These are phyloP conservation scores for Hemaris fuciformis DNA, from an alignment of 2,888 invertebrate genomes.

Conservation along the genomic window DNA sequence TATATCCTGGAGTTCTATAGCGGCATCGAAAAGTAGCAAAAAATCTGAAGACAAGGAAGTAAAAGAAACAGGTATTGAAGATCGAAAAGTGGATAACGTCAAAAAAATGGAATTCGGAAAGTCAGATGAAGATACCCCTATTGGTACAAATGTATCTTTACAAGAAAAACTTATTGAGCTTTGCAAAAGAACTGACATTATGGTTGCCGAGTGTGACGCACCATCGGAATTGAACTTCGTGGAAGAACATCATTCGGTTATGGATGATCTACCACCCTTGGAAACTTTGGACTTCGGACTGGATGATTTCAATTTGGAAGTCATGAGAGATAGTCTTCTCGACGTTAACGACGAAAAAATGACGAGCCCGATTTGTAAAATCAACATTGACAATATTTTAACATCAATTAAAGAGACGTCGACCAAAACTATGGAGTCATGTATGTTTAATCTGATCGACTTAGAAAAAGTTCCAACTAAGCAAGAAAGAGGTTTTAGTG, in stretches of 20 bases:
- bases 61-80: slow-evolving; percentile 19
- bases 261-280: slow-evolving; percentile 63
- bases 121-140: slow-evolving; percentile 37
- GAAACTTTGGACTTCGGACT: slow-evolving; percentile 68
- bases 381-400: slow-evolving; percentile 71
- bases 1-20: slow-evolving; percentile 81
- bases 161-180: slow-evolving; percentile 70
- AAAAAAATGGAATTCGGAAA: slow-evolving; percentile 24
- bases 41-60: slow-evolving; percentile 36
- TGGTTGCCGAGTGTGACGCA: slow-evolving; percentile 73
- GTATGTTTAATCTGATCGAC: slow-evolving; percentile 69
- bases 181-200: slow-evolving; percentile 73
- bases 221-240: slow-evolving; percentile 71
- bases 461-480: slow-evolving; percentile 65
- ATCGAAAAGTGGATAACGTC: slow-evolving; percentile 24
- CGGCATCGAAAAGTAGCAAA: slow-evolving; percentile 57
- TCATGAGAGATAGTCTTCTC: slow-evolving; percentile 70
- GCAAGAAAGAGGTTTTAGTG: slow-evolving; percentile 67
- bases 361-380: slow-evolving; percentile 72
- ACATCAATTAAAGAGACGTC: slow-evolving; percentile 69
- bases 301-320: slow-evolving; percentile 71
- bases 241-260: slow-evolving; percentile 69
- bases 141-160: slow-evolving; percentile 50
- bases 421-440: slow-evolving; percentile 56
- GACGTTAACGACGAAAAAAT: slow-evolving; percentile 58